phyloP scores from a whole-genome alignment of 2,113 vertebrate species.

The Tachysurus fulvidraco region DNA sequence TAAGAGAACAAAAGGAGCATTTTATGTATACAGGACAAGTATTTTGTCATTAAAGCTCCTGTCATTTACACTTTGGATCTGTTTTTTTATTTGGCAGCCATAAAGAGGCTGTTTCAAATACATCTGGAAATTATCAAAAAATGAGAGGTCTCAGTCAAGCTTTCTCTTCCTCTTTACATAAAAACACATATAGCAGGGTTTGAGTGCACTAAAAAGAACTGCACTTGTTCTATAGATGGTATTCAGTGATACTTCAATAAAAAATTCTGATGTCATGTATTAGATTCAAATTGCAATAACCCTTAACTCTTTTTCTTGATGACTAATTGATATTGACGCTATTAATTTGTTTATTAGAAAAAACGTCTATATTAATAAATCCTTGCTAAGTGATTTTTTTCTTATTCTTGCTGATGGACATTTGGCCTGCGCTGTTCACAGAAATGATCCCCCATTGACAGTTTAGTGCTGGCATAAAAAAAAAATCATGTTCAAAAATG shows the following conservation, averaged over 20 bases:
- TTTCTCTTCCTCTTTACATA: constrained; percentile 2
- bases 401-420: background rate
- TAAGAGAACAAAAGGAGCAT: constrained; percentile 48
- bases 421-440: background rate
- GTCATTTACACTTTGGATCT: constrained; percentile 43
- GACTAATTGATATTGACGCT: background rate
- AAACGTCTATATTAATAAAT: background rate
- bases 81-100: constrained; percentile 10
- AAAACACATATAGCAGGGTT: background rate
- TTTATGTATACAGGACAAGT: constrained; percentile 56
- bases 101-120: constrained; percentile 13
- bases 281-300: background rate
- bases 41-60: constrained; percentile 59
- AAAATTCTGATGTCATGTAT: background rate
- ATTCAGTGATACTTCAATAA: background rate
- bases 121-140: constrained; percentile 35
- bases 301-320: background rate
- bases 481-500: background rate
- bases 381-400: background rate
- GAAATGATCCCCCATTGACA: constrained; percentile 17
- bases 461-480: background rate
- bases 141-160: constrained; percentile 13
- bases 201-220: background rate
- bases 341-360: background rate
- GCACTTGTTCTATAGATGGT: background rate